Conservation (phyloP, 2,797 vertebrate genomes). For the Premnoplex brunnescens region DNA sequence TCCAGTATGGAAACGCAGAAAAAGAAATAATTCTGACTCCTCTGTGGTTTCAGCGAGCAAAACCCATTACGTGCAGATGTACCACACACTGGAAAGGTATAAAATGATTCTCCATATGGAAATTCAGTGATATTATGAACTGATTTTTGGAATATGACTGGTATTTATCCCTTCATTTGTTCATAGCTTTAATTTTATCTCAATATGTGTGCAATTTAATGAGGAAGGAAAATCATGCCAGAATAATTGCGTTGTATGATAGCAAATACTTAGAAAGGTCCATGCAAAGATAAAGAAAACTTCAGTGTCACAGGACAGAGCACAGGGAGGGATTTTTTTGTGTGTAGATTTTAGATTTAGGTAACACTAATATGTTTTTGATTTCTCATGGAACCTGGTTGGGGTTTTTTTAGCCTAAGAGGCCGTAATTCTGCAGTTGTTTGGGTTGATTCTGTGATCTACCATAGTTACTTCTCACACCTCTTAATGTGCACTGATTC, state of each 20-base stretch:
- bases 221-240: background rate
- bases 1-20: conserved; percentile 62
- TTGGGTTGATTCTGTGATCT: background rate
- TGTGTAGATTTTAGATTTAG: background rate
- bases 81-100: conserved; percentile 37
- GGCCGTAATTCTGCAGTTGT: background rate
- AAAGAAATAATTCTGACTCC: conserved; percentile 37
- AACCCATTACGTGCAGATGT: background rate
- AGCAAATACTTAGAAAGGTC: background rate
- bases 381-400: background rate
- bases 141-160: background rate
- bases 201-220: background rate
- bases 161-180: background rate
- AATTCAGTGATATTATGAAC: background rate
- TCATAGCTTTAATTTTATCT: background rate
- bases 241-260: background rate
- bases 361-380: background rate
- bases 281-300: background rate
- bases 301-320: background rate
- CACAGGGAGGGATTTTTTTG: background rate
- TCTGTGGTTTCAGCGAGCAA: conserved; percentile 9
- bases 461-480: background rate
- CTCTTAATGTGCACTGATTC: background rate
- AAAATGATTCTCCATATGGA: background rate
- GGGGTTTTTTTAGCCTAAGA: background rate